These are phyloP conservation scores for Rotaria magnacalcarata DNA, from an alignment of 2,888 invertebrate genomes.

Conservation along the genomic window DNA sequence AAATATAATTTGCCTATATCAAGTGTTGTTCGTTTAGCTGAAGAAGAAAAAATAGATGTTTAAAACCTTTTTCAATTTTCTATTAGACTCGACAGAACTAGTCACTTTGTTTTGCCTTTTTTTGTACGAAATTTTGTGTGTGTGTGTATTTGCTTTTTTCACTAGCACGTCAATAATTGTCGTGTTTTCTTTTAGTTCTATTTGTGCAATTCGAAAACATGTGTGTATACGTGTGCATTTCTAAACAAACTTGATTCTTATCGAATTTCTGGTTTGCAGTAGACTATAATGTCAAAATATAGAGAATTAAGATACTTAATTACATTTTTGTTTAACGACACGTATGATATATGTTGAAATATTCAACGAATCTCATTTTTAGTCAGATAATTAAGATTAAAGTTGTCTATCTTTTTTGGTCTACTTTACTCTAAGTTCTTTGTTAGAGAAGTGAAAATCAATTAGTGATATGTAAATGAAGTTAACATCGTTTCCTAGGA, in stretches of 20 bases:
- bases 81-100: neutral
- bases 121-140: neutral
- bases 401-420: too few relatives aligned
- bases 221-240: neutral
- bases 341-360: too few relatives aligned
- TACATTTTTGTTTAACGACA: too few relatives aligned
- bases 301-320: neutral
- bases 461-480: too few relatives aligned
- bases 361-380: too few relatives aligned
- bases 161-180: neutral
- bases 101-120: neutral
- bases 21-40: neutral
- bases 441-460: too few relatives aligned
- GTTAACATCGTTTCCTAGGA: too few relatives aligned
- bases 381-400: too few relatives aligned
- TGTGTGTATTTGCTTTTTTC: neutral
- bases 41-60: slow-evolving; percentile 33
- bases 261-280: neutral
- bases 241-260: neutral
- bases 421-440: too few relatives aligned
- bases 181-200: neutral
- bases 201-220: neutral
- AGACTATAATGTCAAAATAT: neutral
- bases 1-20: neutral
- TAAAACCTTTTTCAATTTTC: neutral